These are phyloP conservation scores for Pteria penguin DNA, from an alignment of 2,888 invertebrate genomes.

Conservation along the genomic window DNA sequence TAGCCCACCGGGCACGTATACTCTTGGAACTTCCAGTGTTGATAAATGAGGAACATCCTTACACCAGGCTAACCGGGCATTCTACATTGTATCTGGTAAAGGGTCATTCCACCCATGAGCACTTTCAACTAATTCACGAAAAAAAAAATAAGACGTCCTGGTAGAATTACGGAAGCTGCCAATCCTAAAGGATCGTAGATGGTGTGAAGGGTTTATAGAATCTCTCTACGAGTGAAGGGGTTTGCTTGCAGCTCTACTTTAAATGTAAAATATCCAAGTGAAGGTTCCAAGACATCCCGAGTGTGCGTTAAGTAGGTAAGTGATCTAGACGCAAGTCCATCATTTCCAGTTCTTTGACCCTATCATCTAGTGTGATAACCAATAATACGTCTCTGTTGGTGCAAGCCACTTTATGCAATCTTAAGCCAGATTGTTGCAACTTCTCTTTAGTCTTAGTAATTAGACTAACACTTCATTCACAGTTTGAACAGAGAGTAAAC, in stretches of 20 bases:
- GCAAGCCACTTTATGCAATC: not conserved
- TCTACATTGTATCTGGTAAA: conserved; percentile 29
- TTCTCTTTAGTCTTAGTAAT: not conserved
- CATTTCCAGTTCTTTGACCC: not conserved
- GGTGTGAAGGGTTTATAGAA: conserved; percentile 26
- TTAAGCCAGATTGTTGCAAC: not conserved
- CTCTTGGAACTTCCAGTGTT: conserved; percentile 23
- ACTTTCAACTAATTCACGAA: conserved; percentile 19
- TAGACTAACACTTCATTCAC: not conserved
- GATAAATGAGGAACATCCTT: conserved; percentile 15
- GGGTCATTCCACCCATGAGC: conserved; percentile 52
- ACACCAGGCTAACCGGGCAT: conserved; percentile 43
- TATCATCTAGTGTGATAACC: not conserved
- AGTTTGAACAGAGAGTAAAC: not conserved
- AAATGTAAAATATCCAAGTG: conserved; percentile 21
- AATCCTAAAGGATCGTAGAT: conserved; percentile 36
- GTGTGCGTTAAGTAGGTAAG: conserved; percentile 22
- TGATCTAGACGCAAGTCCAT: conserved; percentile 11
- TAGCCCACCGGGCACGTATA: conserved; percentile 8
- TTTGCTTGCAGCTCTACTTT: conserved; percentile 2
- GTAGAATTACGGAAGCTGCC: conserved; percentile 21
- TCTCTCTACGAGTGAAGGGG: conserved; percentile 27
- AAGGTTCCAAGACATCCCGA: conserved; percentile 27
- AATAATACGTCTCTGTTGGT: not conserved
- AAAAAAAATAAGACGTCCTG: too few relatives aligned